These are phyloP conservation scores for Elephas maximus DNA, from an alignment of 2,113 vertebrate species.

Conservation along the genomic window DNA sequence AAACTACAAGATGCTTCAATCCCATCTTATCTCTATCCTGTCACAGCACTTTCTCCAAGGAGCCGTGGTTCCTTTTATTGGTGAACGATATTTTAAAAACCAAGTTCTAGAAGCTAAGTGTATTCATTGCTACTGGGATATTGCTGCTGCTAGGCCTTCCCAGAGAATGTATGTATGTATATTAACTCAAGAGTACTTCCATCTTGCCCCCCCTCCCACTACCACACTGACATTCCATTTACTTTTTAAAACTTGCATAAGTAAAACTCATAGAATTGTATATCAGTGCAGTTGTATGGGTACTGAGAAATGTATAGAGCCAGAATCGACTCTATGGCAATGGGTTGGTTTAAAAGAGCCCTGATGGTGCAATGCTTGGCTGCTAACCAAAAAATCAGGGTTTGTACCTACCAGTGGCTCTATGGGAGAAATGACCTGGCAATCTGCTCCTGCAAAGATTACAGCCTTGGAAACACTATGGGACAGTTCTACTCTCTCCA, in stretches of 20 bases:
- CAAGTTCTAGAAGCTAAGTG: not conserved
- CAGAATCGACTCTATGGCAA: too few species aligned
- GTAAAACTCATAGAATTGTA: not conserved
- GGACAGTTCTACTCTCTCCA: not conserved
- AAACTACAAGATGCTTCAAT: not conserved
- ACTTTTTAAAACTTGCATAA: not conserved
- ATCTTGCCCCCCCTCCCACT: not conserved
- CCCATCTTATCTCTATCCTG: not conserved
- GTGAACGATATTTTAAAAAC: not conserved
- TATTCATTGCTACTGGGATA: not conserved
- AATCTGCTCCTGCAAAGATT: not conserved
- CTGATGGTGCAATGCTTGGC: not conserved
- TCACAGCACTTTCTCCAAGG: not conserved
- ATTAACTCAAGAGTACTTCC: not conserved
- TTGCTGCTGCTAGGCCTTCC: not conserved
- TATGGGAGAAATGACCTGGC: not conserved
- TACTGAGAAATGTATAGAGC: not conserved
- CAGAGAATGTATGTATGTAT: not conserved
- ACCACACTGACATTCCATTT: not conserved
- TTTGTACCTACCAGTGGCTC: not conserved
- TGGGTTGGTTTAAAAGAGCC: too few species aligned
- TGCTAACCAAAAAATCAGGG: not conserved
- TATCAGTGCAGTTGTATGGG: not conserved
- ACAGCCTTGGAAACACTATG: not conserved
- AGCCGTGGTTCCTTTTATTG: not conserved